Base-by-base conservation (phyloP, 1,140 invertebrate genomes). In the Nomia melanderi region DNA sequence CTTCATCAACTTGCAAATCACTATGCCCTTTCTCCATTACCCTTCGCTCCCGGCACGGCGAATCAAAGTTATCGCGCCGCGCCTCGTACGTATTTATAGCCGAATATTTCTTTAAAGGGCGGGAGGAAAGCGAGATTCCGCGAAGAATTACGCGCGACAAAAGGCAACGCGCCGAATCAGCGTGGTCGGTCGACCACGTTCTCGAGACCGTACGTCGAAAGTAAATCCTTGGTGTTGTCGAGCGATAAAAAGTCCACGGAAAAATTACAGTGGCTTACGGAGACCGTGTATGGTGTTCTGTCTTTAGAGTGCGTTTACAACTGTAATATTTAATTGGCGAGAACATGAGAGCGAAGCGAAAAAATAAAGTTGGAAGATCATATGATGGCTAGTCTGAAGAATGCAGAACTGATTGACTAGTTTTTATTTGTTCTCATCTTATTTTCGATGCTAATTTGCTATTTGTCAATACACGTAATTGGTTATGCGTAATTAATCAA, bases 181-280 rank as follows among this genome's bases (percentile, higher is more conserved):
- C 29, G 53, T 31, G 71, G 56, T 2, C 59, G 29, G 17, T 29
- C 59, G n/a, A 17, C 53, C 41, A 3, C 25, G 50, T n/a, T n/a
- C n/a, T n/a, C 36, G 36, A 17, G 4, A 20, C 31, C 36, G 33
- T 54, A 54, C 39, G 39, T 73, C 71, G 41, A 31, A 65, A 56
- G 62, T 53, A 44, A 54, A 41, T 69, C 62, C 60, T 25, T 54
- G 29, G 62, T 36, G 50, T 36, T 39, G 73, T 66, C 25, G 23
- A 59, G 47, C 31, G 41, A 66, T 12, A 33, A 29, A 11, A 27
- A 44, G 23, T n/a, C 7, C 59, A 14, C 41, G 62, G 17, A 47
- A 64, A 64, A 82, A 81, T 81, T 76, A 81, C 78, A 66, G 33
- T 44, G 44, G 69, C 71, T 77, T 65, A 71, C 12, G 73, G 36